Evolutionary conservation across 1,140 invertebrate genomes (phyloP).

Genomic region (Leptopilina clavipes): DNA sequence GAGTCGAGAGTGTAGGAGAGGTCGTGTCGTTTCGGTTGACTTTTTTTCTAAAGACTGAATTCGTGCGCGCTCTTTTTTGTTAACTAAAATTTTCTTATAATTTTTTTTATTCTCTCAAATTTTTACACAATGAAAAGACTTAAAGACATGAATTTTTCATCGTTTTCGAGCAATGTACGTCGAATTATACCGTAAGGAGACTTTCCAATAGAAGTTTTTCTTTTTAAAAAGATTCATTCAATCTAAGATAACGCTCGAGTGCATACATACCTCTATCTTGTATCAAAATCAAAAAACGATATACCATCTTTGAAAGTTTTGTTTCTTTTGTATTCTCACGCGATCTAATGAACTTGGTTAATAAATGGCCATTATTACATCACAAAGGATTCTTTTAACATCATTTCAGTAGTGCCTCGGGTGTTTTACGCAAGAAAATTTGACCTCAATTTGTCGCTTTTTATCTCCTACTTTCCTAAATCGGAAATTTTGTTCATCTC

Average conservation of each 20-base stretch:
- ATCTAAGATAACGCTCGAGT: conserved; percentile 27
- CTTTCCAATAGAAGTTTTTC: conserved; percentile 2
- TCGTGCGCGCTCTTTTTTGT: not conserved
- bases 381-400: conserved; percentile 17
- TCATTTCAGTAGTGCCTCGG: not conserved
- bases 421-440: conserved; percentile 27
- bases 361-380: conserved; percentile 21
- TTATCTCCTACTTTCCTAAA: not conserved
- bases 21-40: conserved; percentile 8
- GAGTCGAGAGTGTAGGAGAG: conserved; percentile 16
- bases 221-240: conserved; percentile 23
- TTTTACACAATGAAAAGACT: conserved; percentile 35
- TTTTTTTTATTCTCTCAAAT: not conserved
- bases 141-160: conserved; percentile 31
- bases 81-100: no score
- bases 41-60: not conserved
- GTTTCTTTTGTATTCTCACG: conserved; percentile 33
- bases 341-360: conserved; percentile 34
- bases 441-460: not conserved
- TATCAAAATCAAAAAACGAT: not conserved
- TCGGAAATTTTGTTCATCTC: not conserved
- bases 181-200: conserved; percentile 39
- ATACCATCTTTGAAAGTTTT: conserved; percentile 27
- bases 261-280: not conserved
- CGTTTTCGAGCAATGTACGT: conserved; percentile 27